Percentiles rank a stretch among this genome's conserved stretches.
phyloP scores from a whole-genome alignment of 2,113 vertebrate genomes.

The Machaerirhynchus nigripectus region DNA sequence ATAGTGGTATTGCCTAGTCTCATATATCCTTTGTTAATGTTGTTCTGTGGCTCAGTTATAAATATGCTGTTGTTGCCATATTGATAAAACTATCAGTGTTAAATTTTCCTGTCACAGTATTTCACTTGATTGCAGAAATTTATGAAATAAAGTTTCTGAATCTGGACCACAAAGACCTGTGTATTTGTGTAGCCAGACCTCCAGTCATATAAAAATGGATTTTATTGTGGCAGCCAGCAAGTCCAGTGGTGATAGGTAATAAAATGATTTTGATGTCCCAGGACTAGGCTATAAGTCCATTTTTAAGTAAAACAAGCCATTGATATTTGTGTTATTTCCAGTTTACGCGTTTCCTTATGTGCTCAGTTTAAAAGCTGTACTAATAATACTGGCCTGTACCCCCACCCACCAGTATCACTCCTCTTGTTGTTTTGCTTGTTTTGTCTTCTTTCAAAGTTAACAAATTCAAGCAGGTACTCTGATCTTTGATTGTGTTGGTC shows the following conservation, averaged over 20 bases:
- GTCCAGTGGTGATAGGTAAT: not conserved
- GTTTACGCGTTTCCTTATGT: not conserved
- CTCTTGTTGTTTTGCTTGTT: not conserved
- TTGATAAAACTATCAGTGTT: not conserved
- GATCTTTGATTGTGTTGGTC: not conserved
- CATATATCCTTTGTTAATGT: not conserved
- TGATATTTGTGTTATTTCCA: not conserved
- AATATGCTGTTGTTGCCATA: not conserved
- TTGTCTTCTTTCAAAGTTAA: not conserved
- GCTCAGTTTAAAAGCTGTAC: not conserved
- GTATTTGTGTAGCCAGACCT: not conserved
- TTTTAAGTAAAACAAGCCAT: not conserved
- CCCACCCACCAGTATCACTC: not conserved
- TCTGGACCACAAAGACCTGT: not conserved
- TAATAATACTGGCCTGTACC: not conserved
- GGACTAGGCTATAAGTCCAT: not conserved
- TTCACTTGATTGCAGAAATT: not conserved
- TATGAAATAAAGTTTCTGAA: not conserved
- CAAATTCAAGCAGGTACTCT: not conserved
- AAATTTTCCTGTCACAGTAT: not conserved
- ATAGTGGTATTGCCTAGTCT: not conserved
- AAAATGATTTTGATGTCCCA: not conserved
- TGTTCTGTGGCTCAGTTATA: not conserved
- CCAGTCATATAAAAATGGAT: not conserved
- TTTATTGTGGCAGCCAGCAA: not conserved